These are phyloP conservation scores for Sebastes miniatus DNA, from an alignment of 2,797 vertebrate genomes.

Conservation along the genomic window DNA sequence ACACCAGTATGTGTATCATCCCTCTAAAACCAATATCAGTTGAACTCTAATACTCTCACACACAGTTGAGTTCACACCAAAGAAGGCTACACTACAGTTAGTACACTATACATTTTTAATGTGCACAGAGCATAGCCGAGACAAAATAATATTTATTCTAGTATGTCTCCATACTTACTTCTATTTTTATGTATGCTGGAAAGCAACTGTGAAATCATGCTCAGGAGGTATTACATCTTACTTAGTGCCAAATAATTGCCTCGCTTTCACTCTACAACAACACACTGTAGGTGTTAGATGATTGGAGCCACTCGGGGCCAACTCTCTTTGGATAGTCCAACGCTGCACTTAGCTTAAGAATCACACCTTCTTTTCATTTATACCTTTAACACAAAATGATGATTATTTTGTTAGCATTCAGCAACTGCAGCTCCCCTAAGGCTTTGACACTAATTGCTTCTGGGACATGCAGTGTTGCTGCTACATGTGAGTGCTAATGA, in stretches of 20 bases:
- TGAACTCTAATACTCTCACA: neutral
- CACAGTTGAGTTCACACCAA: neutral
- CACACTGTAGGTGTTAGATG: neutral
- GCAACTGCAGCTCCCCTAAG: neutral
- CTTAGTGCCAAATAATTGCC: neutral
- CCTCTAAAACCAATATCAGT: neutral
- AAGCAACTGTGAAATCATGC: neutral
- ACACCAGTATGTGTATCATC: neutral
- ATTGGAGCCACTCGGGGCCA: neutral
- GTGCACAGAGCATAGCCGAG: neutral
- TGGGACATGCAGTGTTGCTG: neutral
- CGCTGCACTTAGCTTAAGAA: neutral
- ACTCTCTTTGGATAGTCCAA: neutral
- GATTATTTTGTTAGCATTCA: neutral
- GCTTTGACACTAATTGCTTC: neutral
- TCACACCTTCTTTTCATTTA: neutral
- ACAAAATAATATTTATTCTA: slow-evolving; percentile 32
- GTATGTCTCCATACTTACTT: neutral
- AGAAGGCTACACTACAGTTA: neutral
- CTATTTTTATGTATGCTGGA: neutral
- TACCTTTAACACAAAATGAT: neutral
- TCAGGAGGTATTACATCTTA: neutral
- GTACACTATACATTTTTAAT: slow-evolving; percentile 36
- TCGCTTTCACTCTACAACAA: neutral
- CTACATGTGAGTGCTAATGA: neutral